Evolutionary conservation across 2,113 vertebrate genomes (phyloP).

Genomic region (Herpailurus yagouaroundi): DNA sequence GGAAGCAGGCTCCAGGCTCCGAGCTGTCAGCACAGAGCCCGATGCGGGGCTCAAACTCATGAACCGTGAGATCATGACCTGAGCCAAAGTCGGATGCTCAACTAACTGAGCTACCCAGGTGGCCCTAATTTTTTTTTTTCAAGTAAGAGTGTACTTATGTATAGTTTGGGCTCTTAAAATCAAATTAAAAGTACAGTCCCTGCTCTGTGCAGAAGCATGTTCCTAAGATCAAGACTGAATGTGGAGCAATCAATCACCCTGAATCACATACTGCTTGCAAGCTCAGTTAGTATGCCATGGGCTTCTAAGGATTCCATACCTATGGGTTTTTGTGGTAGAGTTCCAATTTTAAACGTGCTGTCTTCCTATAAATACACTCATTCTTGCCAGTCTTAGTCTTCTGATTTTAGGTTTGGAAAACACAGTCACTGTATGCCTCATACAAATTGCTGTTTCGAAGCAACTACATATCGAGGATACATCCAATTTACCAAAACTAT

Average conservation of each 20-base stretch:
- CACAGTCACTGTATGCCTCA: slow-evolving; percentile 47
- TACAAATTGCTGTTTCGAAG: slow-evolving; percentile 61
- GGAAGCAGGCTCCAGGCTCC: too few relatives aligned
- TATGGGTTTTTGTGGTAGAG: background rate
- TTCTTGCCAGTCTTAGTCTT: slow-evolving; percentile 29
- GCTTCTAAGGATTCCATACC: background rate
- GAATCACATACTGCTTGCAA: background rate
- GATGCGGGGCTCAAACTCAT: too few relatives aligned
- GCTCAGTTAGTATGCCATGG: background rate
- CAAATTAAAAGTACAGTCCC: background rate
- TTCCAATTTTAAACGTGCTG: slow-evolving; percentile 31
- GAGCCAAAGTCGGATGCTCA: too few relatives aligned
- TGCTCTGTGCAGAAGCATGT: background rate
- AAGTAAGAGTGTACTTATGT: background rate
- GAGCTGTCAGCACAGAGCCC: too few relatives aligned
- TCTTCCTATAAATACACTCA: background rate
- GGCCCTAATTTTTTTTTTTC: background rate
- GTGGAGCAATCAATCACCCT: background rate
- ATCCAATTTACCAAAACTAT: slow-evolving; percentile 60
- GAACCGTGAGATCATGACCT: too few relatives aligned
- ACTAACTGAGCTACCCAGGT: too few relatives aligned
- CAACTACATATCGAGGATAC: slow-evolving; percentile 58
- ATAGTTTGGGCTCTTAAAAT: slow-evolving; percentile 17
- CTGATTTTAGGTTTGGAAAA: slow-evolving; percentile 55
- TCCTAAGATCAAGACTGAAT: background rate